Evolutionary conservation across 2,888 invertebrate species (phyloP).

Genomic region (Scrobipalpa costella): DNA sequence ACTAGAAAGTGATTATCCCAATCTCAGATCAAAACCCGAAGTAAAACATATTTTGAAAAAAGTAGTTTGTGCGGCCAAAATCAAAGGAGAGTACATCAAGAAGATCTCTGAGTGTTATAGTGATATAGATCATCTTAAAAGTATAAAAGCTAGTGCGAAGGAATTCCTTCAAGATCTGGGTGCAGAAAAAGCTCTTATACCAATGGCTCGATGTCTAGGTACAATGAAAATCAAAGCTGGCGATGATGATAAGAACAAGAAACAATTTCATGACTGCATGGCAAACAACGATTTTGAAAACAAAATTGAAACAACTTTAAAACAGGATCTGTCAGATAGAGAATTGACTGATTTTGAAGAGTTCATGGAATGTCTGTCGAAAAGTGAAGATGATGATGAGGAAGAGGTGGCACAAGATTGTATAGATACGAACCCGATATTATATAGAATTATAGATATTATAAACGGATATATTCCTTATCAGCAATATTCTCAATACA

Average conservation of each 20-base stretch:
- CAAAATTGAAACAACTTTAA: not conserved
- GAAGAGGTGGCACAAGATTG: not conserved
- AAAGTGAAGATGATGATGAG: not conserved
- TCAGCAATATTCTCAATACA: no score
- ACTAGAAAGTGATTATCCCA: no score
- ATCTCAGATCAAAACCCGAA: not conserved
- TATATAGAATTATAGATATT: not conserved
- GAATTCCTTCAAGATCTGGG: not conserved
- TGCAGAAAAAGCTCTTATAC: not conserved
- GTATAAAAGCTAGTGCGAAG: not conserved
- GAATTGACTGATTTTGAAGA: not conserved
- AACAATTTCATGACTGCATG: not conserved
- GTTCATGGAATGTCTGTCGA: not conserved
- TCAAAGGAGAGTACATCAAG: not conserved
- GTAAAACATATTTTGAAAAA: not conserved
- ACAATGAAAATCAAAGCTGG: not conserved
- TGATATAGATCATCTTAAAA: not conserved
- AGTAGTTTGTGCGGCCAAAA: not conserved
- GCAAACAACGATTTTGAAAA: not conserved
- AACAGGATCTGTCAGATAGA: not conserved
- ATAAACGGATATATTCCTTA: not conserved
- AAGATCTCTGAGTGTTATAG: not conserved
- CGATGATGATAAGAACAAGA: not conserved
- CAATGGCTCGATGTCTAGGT: not conserved
- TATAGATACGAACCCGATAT: not conserved